Percentiles rank a stretch among this genome's conserved stretches.
Evolutionary conservation across 2,888 invertebrate species (phyloP).

Genomic region (Phlogophora meticulosa): DNA sequence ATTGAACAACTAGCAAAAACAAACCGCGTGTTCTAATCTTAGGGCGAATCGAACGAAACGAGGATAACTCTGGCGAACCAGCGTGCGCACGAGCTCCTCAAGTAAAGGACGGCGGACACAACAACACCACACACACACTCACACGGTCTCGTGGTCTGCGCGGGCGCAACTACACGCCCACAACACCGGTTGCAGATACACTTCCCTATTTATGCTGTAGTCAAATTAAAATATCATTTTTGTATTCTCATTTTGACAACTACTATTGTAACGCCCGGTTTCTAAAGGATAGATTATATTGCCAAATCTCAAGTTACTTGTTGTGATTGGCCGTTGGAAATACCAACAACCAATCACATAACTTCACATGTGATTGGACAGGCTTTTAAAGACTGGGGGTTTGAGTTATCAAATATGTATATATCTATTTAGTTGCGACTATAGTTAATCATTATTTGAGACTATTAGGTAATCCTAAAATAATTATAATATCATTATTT

Average conservation of each 20-base stretch:
- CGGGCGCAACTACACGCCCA: conserved; percentile 43
- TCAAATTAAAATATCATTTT: conserved; percentile 28
- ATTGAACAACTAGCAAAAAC: conserved; percentile 77
- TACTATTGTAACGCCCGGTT: conserved; percentile 1
- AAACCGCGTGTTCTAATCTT: conserved; percentile 84
- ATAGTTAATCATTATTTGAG: conserved; percentile 10
- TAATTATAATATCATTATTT: conserved; percentile 7
- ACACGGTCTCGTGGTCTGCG: conserved; percentile 85
- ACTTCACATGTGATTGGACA: background rate
- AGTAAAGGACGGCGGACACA: conserved; percentile 92
- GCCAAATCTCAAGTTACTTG: background rate
- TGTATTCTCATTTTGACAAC: conserved; percentile 14
- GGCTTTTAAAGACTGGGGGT: conserved; percentile 8
- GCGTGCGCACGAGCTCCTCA: conserved; percentile 98
- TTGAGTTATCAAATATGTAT: conserved; percentile 7
- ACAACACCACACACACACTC: conserved; percentile 70
- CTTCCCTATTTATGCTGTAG: conserved; percentile 22
- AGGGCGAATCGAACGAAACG: conserved; percentile 97
- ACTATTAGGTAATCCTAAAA: conserved; percentile 22
- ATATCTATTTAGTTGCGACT: conserved; percentile 17
- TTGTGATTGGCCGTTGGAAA: background rate
- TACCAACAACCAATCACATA: background rate
- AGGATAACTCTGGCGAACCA: conserved; percentile 99
- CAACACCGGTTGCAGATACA: conserved; percentile 70
- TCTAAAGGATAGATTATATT: conserved; percentile 13